These are phyloP conservation scores for Phodopus roborovskii DNA, from an alignment of 2,113 vertebrate genomes.

Conservation along the genomic window DNA sequence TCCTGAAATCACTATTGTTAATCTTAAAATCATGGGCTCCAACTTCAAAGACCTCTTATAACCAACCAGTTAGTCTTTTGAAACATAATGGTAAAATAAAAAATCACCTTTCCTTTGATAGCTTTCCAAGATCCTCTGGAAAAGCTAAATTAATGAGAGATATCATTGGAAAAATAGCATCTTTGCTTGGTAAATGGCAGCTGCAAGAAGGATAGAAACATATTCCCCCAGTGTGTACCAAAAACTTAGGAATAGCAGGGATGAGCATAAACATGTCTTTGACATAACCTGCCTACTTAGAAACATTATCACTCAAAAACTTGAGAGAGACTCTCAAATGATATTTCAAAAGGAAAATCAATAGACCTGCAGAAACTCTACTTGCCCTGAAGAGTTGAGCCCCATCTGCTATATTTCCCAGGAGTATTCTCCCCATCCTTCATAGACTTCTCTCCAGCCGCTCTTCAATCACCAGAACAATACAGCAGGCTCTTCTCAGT, in stretches of 20 bases:
- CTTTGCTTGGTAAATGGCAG: conserved; percentile 61
- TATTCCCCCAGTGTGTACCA: conserved; percentile 55
- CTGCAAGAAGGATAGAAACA: conserved; percentile 53
- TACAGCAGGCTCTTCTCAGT: background rate
- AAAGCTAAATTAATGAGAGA: background rate
- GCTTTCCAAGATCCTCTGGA: background rate
- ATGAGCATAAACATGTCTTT: conserved; percentile 68
- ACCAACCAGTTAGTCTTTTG: conserved; percentile 63
- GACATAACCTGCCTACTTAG: conserved; percentile 38
- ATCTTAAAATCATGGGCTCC: conserved; percentile 67
- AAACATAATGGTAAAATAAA: conserved; percentile 51
- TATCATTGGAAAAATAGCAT: background rate
- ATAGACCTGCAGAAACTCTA: conserved; percentile 61
- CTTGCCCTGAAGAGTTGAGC: conserved; percentile 1
- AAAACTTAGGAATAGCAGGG: conserved; percentile 46
- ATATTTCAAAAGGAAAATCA: conserved; percentile 65
- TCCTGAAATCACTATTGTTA: conserved; percentile 70
- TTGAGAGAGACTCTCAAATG: conserved; percentile 66
- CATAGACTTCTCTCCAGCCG: background rate
- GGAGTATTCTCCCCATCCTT: background rate
- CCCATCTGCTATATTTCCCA: background rate
- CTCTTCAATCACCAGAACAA: background rate
- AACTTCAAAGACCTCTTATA: conserved; percentile 66
- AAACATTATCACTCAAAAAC: conserved; percentile 57
- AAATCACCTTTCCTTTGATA: conserved; percentile 8